Evolutionary conservation across 2,888 invertebrate genomes (phyloP).

Genomic region (Endotricha flammealis): DNA sequence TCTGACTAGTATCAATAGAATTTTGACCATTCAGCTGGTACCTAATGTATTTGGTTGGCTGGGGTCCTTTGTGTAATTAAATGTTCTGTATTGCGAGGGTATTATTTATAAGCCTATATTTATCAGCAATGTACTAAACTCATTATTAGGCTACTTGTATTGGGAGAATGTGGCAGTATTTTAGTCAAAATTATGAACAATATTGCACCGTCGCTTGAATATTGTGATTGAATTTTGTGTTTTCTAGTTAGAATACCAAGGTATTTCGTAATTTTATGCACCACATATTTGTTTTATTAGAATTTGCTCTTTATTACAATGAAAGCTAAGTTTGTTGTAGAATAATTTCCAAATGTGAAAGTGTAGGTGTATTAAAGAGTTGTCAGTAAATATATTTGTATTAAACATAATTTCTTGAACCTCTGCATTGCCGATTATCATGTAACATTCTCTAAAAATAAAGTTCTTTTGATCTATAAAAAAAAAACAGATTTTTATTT

Average conservation of each 20-base stretch:
- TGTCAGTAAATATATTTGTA: constrained; percentile 66
- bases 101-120: constrained; percentile 39
- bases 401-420: constrained; percentile 70
- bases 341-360: constrained; percentile 65
- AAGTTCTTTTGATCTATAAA: constrained; percentile 77
- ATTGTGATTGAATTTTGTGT: constrained; percentile 52
- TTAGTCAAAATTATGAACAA: constrained; percentile 44
- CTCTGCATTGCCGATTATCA: constrained; percentile 77
- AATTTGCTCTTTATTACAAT: constrained; percentile 53
- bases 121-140: constrained; percentile 38
- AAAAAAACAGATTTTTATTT: constrained; percentile 22
- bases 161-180: constrained; percentile 40
- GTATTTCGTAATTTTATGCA: constrained; percentile 54
- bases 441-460: constrained; percentile 78
- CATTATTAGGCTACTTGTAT: constrained; percentile 45
- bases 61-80: constrained; percentile 18
- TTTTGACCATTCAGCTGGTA: constrained; percentile 51
- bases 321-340: constrained; percentile 64
- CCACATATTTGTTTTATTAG: constrained; percentile 53
- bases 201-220: constrained; percentile 53
- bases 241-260: constrained; percentile 41
- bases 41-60: constrained; percentile 34
- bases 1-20: constrained; percentile 30
- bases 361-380: constrained; percentile 68
- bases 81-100: constrained; percentile 33